Conservation (phyloP, 2,888 invertebrate species). For the Scrobipalpa atriplicella region DNA sequence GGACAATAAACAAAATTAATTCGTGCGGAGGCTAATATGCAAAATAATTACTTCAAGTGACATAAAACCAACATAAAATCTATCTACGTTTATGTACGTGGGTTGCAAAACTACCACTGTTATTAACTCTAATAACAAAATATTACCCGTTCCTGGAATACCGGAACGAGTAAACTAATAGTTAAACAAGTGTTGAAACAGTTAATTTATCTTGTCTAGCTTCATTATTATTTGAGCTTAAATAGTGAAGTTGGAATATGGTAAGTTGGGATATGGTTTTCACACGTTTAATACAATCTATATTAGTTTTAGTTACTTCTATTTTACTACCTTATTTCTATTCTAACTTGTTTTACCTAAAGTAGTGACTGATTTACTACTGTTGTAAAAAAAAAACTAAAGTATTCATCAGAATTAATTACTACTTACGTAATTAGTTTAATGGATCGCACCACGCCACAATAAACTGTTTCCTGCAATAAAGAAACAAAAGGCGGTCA, state of each 20-base stretch:
- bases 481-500: too few species aligned
- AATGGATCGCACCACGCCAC: too few species aligned
- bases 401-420: too few species aligned
- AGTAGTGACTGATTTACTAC: too few species aligned
- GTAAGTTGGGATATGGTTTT: background rate
- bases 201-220: background rate
- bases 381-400: too few species aligned
- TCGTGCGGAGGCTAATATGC: background rate
- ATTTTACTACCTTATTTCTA: too few species aligned
- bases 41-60: background rate
- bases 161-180: background rate
- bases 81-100: background rate
- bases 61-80: background rate
- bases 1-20: too few species aligned
- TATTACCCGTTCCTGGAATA: background rate
- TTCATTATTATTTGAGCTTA: background rate
- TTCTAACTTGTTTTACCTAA: too few species aligned
- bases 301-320: too few species aligned
- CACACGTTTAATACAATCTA: too few species aligned
- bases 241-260: background rate
- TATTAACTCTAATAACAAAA: background rate
- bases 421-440: too few species aligned
- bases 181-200: background rate
- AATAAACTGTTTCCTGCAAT: too few species aligned
- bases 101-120: background rate